Conservation (phyloP, 2,888 invertebrate species). For the Zhuqinia jingwanae region DNA sequence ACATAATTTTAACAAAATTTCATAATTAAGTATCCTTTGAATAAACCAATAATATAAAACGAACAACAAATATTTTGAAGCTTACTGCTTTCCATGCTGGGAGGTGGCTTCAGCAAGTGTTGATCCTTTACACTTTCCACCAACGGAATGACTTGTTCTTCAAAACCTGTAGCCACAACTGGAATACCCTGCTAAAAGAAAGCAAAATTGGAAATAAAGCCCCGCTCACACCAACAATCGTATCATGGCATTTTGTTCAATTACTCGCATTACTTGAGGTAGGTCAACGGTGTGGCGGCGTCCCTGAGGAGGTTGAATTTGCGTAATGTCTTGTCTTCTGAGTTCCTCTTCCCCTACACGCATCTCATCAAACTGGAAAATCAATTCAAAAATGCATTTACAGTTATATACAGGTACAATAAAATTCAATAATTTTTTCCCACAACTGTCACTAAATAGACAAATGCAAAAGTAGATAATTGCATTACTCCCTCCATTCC, state of each 20-base stretch:
- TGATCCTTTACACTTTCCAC: slow-evolving; percentile 91
- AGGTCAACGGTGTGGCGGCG: slow-evolving; percentile 79
- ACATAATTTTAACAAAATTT: background rate
- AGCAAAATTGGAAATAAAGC: slow-evolving; percentile 16
- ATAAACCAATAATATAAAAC: too few species aligned
- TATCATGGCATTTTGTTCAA: background rate
- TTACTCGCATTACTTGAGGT: slow-evolving; percentile 76
- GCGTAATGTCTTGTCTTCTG: slow-evolving; percentile 73
- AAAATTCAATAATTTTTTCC: too few species aligned
- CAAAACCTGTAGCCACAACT: slow-evolving; percentile 74
- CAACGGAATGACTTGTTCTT: slow-evolving; percentile 76
- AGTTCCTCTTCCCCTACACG: slow-evolving; percentile 76
- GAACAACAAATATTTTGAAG: too few species aligned
- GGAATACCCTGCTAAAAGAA: slow-evolving; percentile 76
- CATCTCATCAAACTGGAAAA: slow-evolving; percentile 78
- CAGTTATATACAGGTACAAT: too few species aligned
- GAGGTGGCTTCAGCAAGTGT: slow-evolving; percentile 87
- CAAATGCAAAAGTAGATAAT: background rate
- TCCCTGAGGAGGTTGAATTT: slow-evolving; percentile 77
- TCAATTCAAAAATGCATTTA: slow-evolving; percentile 14
- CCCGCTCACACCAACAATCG: background rate
- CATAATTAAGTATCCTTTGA: background rate
- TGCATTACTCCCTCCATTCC: background rate
- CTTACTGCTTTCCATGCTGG: slow-evolving; percentile 88
- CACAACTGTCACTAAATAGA: background rate